A percentile compares a stretch with the other conserved stretches of the same genome.
Evolutionary conservation across 2,888 invertebrate species (phyloP).

Genomic region (Erebia epiphron): DNA sequence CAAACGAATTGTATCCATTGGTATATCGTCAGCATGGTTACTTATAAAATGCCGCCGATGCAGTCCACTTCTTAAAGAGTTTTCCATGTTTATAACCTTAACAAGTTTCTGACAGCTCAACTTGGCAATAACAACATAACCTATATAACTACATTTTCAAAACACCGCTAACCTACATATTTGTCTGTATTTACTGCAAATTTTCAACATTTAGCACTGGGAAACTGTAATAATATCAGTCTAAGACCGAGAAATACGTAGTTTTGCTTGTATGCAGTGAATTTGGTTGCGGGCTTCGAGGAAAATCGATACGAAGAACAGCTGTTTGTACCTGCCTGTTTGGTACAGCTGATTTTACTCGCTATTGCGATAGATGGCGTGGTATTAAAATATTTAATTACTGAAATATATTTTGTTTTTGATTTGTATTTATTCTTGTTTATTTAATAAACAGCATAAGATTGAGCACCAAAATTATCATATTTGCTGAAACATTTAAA

Average conservation of each 20-base stretch:
- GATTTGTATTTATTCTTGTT: neutral
- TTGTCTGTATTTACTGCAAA: neutral
- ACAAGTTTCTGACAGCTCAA: constrained; percentile 36
- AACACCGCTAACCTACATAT: neutral
- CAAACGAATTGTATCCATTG: constrained; percentile 67
- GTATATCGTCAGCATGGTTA: constrained; percentile 59
- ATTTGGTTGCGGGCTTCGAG: constrained; percentile 57
- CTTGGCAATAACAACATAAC: constrained; percentile 56
- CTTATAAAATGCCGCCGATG: constrained; percentile 69
- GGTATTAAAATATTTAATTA: neutral
- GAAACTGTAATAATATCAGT: constrained; percentile 10
- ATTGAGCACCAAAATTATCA: too few species aligned
- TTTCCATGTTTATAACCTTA: constrained; percentile 51
- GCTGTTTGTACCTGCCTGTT: constrained; percentile 55
- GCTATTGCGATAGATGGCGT: constrained; percentile 52
- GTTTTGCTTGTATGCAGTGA: constrained; percentile 60
- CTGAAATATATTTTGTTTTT: neutral
- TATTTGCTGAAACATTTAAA: neutral
- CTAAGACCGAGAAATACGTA: constrained; percentile 27
- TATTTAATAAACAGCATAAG: neutral
- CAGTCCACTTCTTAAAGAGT: constrained; percentile 55
- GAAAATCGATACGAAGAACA: constrained; percentile 72
- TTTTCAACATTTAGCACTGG: neutral
- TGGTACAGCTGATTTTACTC: constrained; percentile 12
- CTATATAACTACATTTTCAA: constrained; percentile 40